Evolutionary conservation across 2,113 vertebrate genomes (phyloP), one percentile per base, ranked within the genome.

Genomic region (Brachionichthys hirsutus): DNA sequence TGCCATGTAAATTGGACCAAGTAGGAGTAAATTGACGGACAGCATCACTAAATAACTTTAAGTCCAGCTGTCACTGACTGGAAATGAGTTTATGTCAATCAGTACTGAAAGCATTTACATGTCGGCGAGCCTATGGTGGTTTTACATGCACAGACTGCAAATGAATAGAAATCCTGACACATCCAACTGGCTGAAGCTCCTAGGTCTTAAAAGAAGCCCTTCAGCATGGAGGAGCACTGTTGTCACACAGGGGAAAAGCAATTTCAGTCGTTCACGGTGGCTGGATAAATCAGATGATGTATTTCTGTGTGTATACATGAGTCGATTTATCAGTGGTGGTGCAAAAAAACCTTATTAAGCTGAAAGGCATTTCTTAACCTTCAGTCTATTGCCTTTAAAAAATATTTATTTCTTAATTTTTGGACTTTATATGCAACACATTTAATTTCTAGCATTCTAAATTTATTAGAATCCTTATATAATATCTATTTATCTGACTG

Each of bases 11-110:
- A 86, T 86, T 61, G 22, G 68, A 82, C 51, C 48, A 67, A 82
- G 67, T 69, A 61, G 43, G 65, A 84, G 82, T 81, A 82, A 85
- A 88, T 74, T 55, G 51, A 49, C 62, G 75, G 77, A 78, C 78
- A 86, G 82, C 62, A 51, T 80, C 82, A 75, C 77, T 86, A 81
- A 84, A 85, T 75, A 84, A 82, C 70, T 70, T 82, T 78, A 85
- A 75, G 75, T 82, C 78, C 59, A 66, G 54, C 74, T 77, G 59
- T 77, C 65, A 58, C 60, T 61, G 44, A 48, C 59, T 80, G 74
- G 55, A 84, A 84, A 86, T 69, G 54, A 62, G 78, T 77, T 85
- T 73, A 78, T 9, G 61, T 75, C 15, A 24, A 68, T 70, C 71
- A 63, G 71, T 67, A 63, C 46, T 61, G 45, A 66, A 54, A 67